A percentile compares a stretch with the other conserved stretches of the same genome.
Conservation (phyloP, 92 coral and sea anemone species). For the Siderastrea radians region DNA sequence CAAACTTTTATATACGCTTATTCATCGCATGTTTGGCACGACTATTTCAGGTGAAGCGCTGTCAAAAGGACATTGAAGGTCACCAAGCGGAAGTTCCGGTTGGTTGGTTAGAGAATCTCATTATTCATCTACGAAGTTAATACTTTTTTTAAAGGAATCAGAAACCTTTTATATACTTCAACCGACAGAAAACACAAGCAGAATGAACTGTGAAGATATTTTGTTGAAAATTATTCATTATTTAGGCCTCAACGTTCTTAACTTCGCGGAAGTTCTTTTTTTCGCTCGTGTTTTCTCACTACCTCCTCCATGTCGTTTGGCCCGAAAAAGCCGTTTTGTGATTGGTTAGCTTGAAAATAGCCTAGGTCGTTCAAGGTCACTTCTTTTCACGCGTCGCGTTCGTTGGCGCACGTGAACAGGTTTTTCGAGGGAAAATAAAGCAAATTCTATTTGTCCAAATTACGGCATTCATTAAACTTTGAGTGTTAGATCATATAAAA, state of each 20-base stretch:
- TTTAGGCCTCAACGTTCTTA: neutral
- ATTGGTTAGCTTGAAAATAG: neutral
- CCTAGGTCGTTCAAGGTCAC: slow-evolving; percentile 34
- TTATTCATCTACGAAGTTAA: neutral
- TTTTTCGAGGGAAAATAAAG: no score
- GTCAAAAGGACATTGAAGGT: slow-evolving; percentile 31
- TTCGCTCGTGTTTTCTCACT: neutral
- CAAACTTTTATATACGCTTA: neutral
- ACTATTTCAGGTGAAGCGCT: neutral
- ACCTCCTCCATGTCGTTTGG: slow-evolving; percentile 2
- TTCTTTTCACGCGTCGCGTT: neutral
- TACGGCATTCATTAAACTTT: no score
- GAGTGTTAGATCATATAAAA: no score
- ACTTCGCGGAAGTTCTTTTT: neutral
- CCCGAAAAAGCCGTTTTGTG: no score
- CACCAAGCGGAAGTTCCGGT: slow-evolving; percentile 16
- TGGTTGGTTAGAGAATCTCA: neutral
- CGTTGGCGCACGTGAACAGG: neutral
- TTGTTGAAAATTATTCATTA: neutral
- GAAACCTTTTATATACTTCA: neutral
- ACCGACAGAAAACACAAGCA: neutral
- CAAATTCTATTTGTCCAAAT: no score
- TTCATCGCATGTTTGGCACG: slow-evolving; percentile 5
- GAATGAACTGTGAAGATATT: neutral
- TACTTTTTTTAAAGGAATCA: neutral